Percentiles rank a stretch among this genome's conserved stretches.
Conservation (phyloP, 1,140 invertebrate species). For the Sinella curviseta region DNA sequence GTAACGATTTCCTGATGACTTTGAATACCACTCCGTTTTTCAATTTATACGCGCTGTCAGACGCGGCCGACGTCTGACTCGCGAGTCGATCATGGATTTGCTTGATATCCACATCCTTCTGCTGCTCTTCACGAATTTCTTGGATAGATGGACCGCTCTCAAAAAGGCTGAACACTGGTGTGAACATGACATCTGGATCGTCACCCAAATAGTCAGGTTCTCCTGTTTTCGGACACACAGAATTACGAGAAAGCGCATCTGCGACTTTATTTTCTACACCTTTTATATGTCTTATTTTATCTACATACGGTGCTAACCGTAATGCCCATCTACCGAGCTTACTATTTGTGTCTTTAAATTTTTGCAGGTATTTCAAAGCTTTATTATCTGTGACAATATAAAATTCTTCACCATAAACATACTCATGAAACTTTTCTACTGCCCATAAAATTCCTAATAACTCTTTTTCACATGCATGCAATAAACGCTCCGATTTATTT, state of each 20-base stretch:
- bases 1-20: background rate
- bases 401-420: background rate
- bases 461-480: conserved; percentile 11
- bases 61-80: background rate
- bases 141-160: background rate
- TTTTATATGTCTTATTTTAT: conserved; percentile 46
- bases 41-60: background rate
- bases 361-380: background rate
- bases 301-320: background rate
- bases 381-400: conserved; percentile 3
- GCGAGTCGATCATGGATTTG: background rate
- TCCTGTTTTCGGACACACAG: background rate
- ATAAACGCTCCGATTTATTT: conserved; percentile 26
- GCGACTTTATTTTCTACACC: conserved; percentile 40
- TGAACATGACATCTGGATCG: conserved; percentile 20
- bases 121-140: background rate
- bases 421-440: background rate
- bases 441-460: background rate
- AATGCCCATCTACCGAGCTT: background rate
- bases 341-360: background rate
- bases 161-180: background rate
- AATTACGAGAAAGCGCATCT: conserved; percentile 44
- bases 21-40: background rate
- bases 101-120: background rate
- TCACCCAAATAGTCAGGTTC: background rate